Evolutionary conservation across 2,888 invertebrate species (phyloP).

Genomic region (Thecocarcelia acutangulata): DNA sequence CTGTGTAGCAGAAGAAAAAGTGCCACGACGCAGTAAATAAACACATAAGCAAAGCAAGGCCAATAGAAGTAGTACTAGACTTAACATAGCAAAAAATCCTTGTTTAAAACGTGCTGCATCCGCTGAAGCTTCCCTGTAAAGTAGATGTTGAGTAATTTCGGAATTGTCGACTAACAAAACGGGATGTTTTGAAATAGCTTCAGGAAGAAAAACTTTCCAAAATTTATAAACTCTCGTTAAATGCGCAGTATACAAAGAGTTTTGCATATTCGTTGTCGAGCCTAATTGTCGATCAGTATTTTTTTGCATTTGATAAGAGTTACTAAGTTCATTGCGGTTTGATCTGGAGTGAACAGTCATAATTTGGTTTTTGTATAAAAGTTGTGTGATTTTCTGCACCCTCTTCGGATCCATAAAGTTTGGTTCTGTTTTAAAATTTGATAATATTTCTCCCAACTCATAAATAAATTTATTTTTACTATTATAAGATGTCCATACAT

Average conservation of each 20-base stretch:
- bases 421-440: not conserved
- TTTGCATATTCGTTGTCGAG: slow-evolving; percentile 35
- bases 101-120: slow-evolving; percentile 80
- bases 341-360: slow-evolving; percentile 71
- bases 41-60: slow-evolving; percentile 79
- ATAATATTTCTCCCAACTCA: slow-evolving; percentile 75
- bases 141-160: slow-evolving; percentile 74
- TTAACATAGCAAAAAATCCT: slow-evolving; percentile 80
- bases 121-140: slow-evolving; percentile 77
- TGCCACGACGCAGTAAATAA: slow-evolving; percentile 78
- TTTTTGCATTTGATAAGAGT: slow-evolving; percentile 70
- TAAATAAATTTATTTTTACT: slow-evolving; percentile 77
- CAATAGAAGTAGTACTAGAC: slow-evolving; percentile 77
- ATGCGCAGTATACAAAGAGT: slow-evolving; percentile 77
- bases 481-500: slow-evolving; percentile 85
- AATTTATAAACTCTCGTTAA: slow-evolving; percentile 79
- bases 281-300: slow-evolving; percentile 36
- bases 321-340: slow-evolving; percentile 75
- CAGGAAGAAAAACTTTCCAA: slow-evolving; percentile 79
- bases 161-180: slow-evolving; percentile 69
- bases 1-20: slow-evolving; percentile 69
- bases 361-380: slow-evolving; percentile 70
- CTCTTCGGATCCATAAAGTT: slow-evolving; percentile 71
- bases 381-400: slow-evolving; percentile 75
- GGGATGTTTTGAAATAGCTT: slow-evolving; percentile 64